Evolutionary conservation across 2,888 invertebrate genomes (phyloP), one percentile per base, ranked within the genome.

Genomic region (Acholoe squamosa): DNA sequence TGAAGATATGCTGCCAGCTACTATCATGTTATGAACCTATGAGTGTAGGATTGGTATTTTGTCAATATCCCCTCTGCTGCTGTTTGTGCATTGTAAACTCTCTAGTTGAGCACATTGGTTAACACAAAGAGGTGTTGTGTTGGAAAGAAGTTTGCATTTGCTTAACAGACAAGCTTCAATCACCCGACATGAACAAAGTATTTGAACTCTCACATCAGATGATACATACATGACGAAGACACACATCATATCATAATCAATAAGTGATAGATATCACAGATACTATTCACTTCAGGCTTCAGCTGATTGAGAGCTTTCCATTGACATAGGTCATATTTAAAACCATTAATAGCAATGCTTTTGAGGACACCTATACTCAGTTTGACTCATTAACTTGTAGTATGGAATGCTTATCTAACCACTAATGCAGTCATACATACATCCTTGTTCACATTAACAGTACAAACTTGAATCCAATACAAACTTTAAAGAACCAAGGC

Each of bases 31-130:
- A 61, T 19, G 5, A 71, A 71, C 1, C 0, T 14, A 28, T 3
- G 16, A 71, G 31, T n/a, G 25, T 28, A 71, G 71, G 71, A 71
- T 71, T 71, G 71, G 25, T 71, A 71, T 71, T 71, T 71, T 7
- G 71, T 71, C 71, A 71, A 71, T 71, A n/a, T n/a, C n/a, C 28
- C 31, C 28, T 71, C 31, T 28, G 5, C 71, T 28, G 71, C 19
- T 3, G 28, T 71, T 19, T 71, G 71, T 71, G 71, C 71, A 71
- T 14, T n/a, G 28, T 71, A 71, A n/a, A 61, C 19, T 71, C 31
- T 71, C 31, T 71, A 71, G 28, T 14, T 71, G 28, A 25, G 28
- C 71, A 28, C n/a, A 28, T 14, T 71, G 12, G 71, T n/a, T n/a
- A 7, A 61, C 61, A 61, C n/a, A 61, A 71, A 71, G 71, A 28